A percentile compares a stretch with the other conserved stretches of the same genome.
These are phyloP conservation scores for Drosophila lini DNA, from an alignment of 1,140 invertebrate genomes.

Conservation along the genomic window DNA sequence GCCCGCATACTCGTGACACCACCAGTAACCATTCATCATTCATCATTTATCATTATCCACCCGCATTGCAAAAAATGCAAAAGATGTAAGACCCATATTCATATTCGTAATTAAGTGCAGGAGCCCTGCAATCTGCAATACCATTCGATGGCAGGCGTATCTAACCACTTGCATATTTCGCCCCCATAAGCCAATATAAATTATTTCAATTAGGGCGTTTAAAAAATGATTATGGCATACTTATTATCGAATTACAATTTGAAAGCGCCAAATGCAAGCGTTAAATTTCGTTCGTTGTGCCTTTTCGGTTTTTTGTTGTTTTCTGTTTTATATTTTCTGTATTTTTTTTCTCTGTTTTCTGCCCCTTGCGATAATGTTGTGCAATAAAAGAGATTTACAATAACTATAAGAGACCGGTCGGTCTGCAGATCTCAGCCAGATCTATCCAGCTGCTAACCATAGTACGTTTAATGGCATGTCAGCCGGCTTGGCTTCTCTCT, in stretches of 20 bases:
- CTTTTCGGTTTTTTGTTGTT: slow-evolving; percentile 16
- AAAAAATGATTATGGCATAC: slow-evolving; percentile 78
- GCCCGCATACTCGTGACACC: slow-evolving; percentile 49
- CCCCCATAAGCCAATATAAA: slow-evolving; percentile 68
- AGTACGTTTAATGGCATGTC: slow-evolving; percentile 17
- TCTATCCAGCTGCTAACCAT: slow-evolving; percentile 26
- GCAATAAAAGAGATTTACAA: slow-evolving; percentile 73
- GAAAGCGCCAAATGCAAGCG: slow-evolving; percentile 59
- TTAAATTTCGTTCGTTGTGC: slow-evolving; percentile 54
- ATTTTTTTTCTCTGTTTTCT: slow-evolving; percentile 25
- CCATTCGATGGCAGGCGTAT: slow-evolving; percentile 5
- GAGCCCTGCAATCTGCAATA: slow-evolving; percentile 1
- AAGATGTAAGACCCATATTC: slow-evolving; percentile 31
- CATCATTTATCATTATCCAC: slow-evolving; percentile 38
- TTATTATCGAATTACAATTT: slow-evolving; percentile 75
- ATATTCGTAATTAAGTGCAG: slow-evolving; percentile 71
- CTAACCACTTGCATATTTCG: slow-evolving; percentile 2
- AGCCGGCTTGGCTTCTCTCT: slow-evolving; percentile 28
- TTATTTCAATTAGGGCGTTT: slow-evolving; percentile 81
- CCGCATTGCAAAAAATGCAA: slow-evolving; percentile 64
- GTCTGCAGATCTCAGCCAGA: slow-evolving; percentile 41
- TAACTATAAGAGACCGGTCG: slow-evolving; percentile 38
- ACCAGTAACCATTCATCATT: slow-evolving; percentile 56
- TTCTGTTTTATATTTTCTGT: background rate
- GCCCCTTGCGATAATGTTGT: slow-evolving; percentile 66